Base-by-base conservation (phyloP, 2,113 vertebrate species). In the Paratilapia polleni region DNA sequence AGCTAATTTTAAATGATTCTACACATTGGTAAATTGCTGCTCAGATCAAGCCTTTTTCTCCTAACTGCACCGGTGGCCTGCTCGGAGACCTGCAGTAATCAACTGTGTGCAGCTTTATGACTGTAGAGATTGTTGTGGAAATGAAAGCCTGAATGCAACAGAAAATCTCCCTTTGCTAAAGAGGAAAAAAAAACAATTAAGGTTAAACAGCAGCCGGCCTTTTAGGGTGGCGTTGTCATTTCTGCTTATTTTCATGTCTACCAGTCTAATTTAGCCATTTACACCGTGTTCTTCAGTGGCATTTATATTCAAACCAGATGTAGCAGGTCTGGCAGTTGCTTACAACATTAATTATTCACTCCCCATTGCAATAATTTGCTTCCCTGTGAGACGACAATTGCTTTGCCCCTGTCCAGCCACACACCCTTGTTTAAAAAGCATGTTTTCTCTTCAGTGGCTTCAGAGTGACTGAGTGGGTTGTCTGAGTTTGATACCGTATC, bases 291-390 rank as follows among this genome's bases (percentile, higher is more conserved):
- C 83, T 57, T 84, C 28, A 43, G 75, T 58, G 79, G 62, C 66
- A 87, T 88, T 90, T 88, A 84, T 88, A 85, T 92, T 90, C 87
- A 57, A 58, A 81, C 77, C 85, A 87, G 89, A 87, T 90, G 88
- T 80, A 87, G 88, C 88, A 80, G 10, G 82, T 89, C 88, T 91
- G 87, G 28, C 77, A 76, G 87, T 64, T 83, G 81, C 87, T 81
- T 58, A 78, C 84, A 64, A 64, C 87, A 92, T 94, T 88, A 89
- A 94, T 92, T 89, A 92, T 94, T 94, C 88, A 91, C 78, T 88
- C 82, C 31, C 79, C 59, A 31, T 91, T n/a, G 17, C 81, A 83
- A 89, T 88, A 86, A 89, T 90, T 91, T 89, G 84, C 86, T 89
- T 87, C 84, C 85, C 82, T 88, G 57, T 60, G 91, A 89, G 83